phyloP scores from a whole-genome alignment of 2,888 invertebrate genomes.

The Troides oblongomaculatus region DNA sequence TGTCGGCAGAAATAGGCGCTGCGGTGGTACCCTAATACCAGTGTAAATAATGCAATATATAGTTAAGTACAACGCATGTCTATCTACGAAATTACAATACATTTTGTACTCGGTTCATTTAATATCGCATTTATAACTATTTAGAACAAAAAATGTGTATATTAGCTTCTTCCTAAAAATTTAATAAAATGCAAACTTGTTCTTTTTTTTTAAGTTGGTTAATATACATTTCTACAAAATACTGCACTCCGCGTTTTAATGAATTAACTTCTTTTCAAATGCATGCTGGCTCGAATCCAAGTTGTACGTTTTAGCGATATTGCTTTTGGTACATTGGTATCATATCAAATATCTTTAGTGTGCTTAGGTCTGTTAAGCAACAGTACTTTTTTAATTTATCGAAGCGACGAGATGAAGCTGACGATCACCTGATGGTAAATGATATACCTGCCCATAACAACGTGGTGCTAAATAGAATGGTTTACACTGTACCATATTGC shows the following conservation, averaged over 20 bases:
- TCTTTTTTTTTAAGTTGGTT: background rate
- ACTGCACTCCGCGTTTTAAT: constrained; percentile 7
- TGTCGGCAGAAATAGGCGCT: no score
- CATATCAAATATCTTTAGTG: background rate
- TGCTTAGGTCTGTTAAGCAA: background rate
- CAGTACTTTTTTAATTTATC: background rate
- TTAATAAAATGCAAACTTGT: background rate
- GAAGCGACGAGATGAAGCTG: no score
- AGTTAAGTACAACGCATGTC: no score
- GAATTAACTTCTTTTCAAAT: constrained; percentile 24
- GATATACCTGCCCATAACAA: no score
- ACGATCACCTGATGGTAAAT: no score
- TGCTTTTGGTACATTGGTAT: constrained; percentile 5
- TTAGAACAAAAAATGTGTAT: background rate
- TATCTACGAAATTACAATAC: no score
- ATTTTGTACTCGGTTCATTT: background rate
- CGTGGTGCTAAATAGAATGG: no score
- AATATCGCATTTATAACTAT: background rate
- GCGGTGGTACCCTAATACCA: no score
- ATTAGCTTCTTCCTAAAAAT: background rate
- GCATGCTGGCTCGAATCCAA: constrained; percentile 19
- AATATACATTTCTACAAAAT: constrained; percentile 3
- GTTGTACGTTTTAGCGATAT: constrained; percentile 14
- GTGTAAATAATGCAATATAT: no score
- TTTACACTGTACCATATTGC: no score